These are phyloP conservation scores for Dicerorhinus sumatrensis DNA, from an alignment of 2,113 vertebrate genomes.

Conservation along the genomic window DNA sequence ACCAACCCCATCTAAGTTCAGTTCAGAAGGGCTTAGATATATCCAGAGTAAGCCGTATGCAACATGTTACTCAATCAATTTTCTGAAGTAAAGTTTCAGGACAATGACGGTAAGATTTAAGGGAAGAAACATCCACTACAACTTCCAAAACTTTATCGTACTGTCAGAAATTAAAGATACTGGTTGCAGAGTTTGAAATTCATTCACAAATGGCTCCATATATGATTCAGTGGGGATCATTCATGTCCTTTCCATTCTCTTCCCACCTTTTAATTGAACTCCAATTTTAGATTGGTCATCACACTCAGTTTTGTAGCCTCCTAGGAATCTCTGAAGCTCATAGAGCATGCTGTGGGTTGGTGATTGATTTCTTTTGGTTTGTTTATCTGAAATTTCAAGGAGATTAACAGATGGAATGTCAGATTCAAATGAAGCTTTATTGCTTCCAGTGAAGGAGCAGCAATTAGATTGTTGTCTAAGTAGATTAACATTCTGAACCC, in stretches of 20 bases:
- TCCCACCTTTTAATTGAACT: constrained; percentile 10
- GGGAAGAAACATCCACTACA: constrained; percentile 86
- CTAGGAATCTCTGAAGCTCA: constrained; percentile 57
- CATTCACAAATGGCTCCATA: not conserved
- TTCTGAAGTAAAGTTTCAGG: constrained; percentile 89
- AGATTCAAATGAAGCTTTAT: constrained; percentile 70
- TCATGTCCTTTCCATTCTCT: not conserved
- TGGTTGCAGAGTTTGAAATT: not conserved
- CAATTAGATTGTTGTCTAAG: constrained; percentile 61
- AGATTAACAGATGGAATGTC: constrained; percentile 70
- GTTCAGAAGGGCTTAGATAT: constrained; percentile 91
- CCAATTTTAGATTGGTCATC: constrained; percentile 32
- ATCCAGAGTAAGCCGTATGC: constrained; percentile 93
- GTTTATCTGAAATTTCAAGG: constrained; percentile 73
- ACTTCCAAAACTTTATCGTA: not conserved
- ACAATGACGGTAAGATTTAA: constrained; percentile 94
- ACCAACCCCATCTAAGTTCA: constrained; percentile 90
- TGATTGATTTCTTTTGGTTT: constrained; percentile 74
- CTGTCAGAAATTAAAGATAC: not conserved
- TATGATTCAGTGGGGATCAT: not conserved
- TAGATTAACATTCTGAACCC: constrained; percentile 39
- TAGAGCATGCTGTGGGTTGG: constrained; percentile 14
- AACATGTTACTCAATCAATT: constrained; percentile 94
- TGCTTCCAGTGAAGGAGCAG: constrained; percentile 48
- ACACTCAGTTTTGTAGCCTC: constrained; percentile 52